Evolutionary conservation across 2,113 vertebrate species (phyloP), one percentile per base, ranked within the genome.

Genomic region (Mesitornis unicolor): DNA sequence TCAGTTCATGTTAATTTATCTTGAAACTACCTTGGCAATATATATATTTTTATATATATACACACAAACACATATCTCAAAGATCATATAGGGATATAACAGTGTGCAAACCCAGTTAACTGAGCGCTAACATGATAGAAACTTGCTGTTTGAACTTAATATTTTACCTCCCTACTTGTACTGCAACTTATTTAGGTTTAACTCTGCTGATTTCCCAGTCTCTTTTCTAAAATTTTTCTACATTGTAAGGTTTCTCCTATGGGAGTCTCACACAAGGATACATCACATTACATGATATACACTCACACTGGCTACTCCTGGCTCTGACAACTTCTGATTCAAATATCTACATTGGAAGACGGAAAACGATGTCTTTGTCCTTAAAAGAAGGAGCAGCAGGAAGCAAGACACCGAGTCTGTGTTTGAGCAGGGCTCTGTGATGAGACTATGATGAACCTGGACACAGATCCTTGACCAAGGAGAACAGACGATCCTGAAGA

Each of bases 361-460:
- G 14, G 31, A 64, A 69, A 65, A 65, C 9, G 3, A 12, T 48
- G 13, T 33, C 48, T 56, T 60, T 33, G 28, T 43, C 35, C 47
- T 60, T 48, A 42, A 84, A 64, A 73, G 11, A 15, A 13, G 18
- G 22, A 67, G 4, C 26, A 78, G 47, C 29, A 54, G 29, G 40
- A n/a, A 60, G 33, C 28, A 54, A 42, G 43, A 17, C 9, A 29
- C 22, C 0, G 0, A 64, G 12, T 4, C n/a, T 48, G 38, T 13
- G 10, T 51, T 38, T 45, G 24, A 61, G 5, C 22, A 47, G 33
- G 36, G 36, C 21, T 5, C 21, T 53, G 19, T 71, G 36, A 53
- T 20, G 28, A 57, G 68, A 28, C 33, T 51, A 7, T 10, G 47
- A 5, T 1, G 3, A 29, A 45, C 28, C 63, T 18, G 11, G 36